Evolutionary conservation across 2,888 invertebrate genomes (phyloP), one percentile per base, ranked within the genome.

Genomic region (Barypeithes pellucidus): DNA sequence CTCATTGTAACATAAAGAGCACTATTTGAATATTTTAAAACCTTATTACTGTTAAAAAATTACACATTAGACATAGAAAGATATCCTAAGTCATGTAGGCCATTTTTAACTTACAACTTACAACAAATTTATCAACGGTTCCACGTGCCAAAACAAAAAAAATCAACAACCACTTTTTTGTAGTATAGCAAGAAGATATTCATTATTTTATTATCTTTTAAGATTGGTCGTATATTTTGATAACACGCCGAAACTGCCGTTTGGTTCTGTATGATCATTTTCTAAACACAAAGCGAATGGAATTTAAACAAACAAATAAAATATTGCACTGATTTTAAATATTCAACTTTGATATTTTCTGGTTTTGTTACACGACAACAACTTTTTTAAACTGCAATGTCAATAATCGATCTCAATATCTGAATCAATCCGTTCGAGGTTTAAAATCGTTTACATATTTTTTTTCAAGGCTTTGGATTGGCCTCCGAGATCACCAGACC

Each of bases 1-100:
- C 72, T 67, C 72, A 72, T 72, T 62, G 52, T 72, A 8, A 14
- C 54, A 36, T 52, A 36, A 12, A 29, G 14, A 52, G 3, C 29
- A 22, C 2, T 41, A 14, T 20, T 11, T 18, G 7, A 63, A 1
- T 45, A n/a, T 24, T 45, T 22, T 43, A 8, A 43, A 62, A 45
- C 14, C 24, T 22, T 22, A 22, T 39, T 5, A 47, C n/a, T 52
- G 8, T 52, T 14, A 29, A 52, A 52, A 9, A 33, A 9, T 29
- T 33, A 14, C 29, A 18, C 11, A 11, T 18, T 47, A 20, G 47
- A 8, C 47, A 5, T 18, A 45, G 14, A 45, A 22, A 20, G 9
- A 47, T 1, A 11, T 7, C 45, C 14, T 3, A 20, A 11, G 0
- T n/a, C 7, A 47, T 5, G 45, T 18, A 3, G 18, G 16, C 20